A percentile compares a stretch with the other conserved stretches of the same genome.
These are phyloP conservation scores for Meloe dianella DNA, from an alignment of 2,888 invertebrate genomes.

Conservation along the genomic window DNA sequence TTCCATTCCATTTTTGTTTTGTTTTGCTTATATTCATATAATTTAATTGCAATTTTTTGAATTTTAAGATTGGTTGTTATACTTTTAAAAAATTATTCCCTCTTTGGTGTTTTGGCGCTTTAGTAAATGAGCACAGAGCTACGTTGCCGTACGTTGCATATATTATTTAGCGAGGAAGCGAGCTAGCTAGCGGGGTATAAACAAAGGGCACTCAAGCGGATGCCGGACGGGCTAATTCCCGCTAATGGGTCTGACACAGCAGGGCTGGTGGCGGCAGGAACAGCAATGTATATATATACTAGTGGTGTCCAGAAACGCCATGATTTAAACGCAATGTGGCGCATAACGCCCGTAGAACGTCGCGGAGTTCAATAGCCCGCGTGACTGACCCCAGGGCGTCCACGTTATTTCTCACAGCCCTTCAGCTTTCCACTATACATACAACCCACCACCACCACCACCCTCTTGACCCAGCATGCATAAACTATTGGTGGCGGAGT, in stretches of 20 bases:
- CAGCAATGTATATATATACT: slow-evolving; percentile 8
- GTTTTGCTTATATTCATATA: not conserved
- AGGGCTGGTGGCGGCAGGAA: slow-evolving; percentile 38
- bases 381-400: slow-evolving; percentile 62
- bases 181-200: slow-evolving; percentile 19
- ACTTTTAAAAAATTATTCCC: slow-evolving; percentile 18
- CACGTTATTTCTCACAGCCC: slow-evolving; percentile 50
- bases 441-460: slow-evolving; percentile 38
- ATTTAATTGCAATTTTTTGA: not conserved
- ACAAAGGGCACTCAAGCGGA: slow-evolving; percentile 32
- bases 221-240: slow-evolving; percentile 43
- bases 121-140: slow-evolving; percentile 2
- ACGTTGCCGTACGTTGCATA: slow-evolving; percentile 19
- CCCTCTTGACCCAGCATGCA: slow-evolving; percentile 42
- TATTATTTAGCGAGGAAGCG: slow-evolving; percentile 25
- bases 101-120: slow-evolving; percentile 12
- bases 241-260: slow-evolving; percentile 45
- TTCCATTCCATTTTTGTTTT: no score
- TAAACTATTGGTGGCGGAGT: slow-evolving; percentile 39
- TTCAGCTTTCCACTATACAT: slow-evolving; percentile 53
- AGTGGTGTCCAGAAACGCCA: slow-evolving; percentile 17
- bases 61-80: not conserved
- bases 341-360: slow-evolving; percentile 46
- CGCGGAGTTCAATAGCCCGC: slow-evolving; percentile 61
- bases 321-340: slow-evolving; percentile 42